Percentiles rank a stretch among this genome's conserved stretches.
Conservation (phyloP, 92 coral and sea anemone species). For the Nematostella vectensis region DNA sequence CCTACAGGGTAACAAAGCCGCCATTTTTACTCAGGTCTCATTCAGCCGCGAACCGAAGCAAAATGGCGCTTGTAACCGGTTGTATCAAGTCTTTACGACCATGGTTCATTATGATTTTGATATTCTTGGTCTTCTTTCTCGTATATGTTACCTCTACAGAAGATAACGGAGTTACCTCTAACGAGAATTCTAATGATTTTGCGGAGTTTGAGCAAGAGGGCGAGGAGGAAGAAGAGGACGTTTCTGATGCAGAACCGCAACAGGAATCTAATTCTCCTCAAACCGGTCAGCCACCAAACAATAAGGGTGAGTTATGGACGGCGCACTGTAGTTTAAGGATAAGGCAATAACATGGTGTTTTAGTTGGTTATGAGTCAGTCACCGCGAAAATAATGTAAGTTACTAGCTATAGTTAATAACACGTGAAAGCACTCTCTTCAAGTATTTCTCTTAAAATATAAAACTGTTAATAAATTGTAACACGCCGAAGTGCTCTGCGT, state of each 20-base stretch:
- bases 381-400: no score
- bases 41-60: neutral
- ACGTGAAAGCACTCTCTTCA: no score
- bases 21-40: no score
- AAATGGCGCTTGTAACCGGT: constrained; percentile 57
- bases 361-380: no score
- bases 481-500: no score
- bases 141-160: constrained; percentile 61
- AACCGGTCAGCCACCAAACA: no score
- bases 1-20: neutral
- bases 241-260: constrained; percentile 9
- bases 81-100: constrained; percentile 65
- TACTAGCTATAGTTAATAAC: no score
- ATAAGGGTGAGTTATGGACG: no score
- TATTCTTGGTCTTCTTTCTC: constrained; percentile 59
- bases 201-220: constrained; percentile 98
- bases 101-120: constrained; percentile 52
- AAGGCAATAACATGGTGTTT: no score
- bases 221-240: constrained; percentile 89
- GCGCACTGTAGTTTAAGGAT: no score
- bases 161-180: constrained; percentile 30
- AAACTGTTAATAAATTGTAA: no score
- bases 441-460: no score
- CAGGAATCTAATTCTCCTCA: neutral
- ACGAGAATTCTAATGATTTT: constrained; percentile 78